Base-by-base conservation (phyloP, 2,113 vertebrate genomes). In the Lampris incognitus region DNA sequence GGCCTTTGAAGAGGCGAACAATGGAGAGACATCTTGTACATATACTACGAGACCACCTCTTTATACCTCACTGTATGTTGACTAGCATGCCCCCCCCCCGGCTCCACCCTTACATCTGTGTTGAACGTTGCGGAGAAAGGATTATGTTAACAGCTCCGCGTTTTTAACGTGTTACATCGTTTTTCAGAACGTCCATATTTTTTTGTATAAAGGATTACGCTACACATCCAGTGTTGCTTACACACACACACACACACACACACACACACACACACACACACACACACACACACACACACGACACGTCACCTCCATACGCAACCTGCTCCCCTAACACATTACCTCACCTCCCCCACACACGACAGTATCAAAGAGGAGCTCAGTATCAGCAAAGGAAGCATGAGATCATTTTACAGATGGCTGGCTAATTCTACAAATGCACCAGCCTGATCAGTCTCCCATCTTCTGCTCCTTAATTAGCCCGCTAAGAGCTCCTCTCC, bases 371-470 rank as follows among this genome's bases (percentile, higher is more conserved):
- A 85, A 85, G 66, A 84, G 50, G 39, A 37, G 48, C 58, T 83
- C 60, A 9, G 55, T 85, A 87, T 88, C 80, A 85, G 74, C 86
- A 92, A 92, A 92, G 85, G 84, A 91, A 87, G 88, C 89, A 87
- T 92, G 90, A 91, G 87, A 89, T 93, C 84, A 90, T 92, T 87
- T 92, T 92, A 91, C 91, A 93, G 89, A 92, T 84, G 89, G 84
- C 72, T 87, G 90, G 77, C 81, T 93, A 87, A 93, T 93, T 93
- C 90, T 87, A 91, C 89, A 90, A 92, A 91, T 89, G 88, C 83
- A 86, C 74, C 78, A 75, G 78, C 83, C 84, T 87, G 86, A 92
- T 92, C 91, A 91, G 91, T 91, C 88, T 92, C 84, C 79, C 79
- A 90, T 91, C 85, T 87, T 85, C 73, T 66, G 64, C 69, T 79